Evolutionary conservation across 2,797 vertebrate genomes (phyloP).

Genomic region (Periparus ater): DNA sequence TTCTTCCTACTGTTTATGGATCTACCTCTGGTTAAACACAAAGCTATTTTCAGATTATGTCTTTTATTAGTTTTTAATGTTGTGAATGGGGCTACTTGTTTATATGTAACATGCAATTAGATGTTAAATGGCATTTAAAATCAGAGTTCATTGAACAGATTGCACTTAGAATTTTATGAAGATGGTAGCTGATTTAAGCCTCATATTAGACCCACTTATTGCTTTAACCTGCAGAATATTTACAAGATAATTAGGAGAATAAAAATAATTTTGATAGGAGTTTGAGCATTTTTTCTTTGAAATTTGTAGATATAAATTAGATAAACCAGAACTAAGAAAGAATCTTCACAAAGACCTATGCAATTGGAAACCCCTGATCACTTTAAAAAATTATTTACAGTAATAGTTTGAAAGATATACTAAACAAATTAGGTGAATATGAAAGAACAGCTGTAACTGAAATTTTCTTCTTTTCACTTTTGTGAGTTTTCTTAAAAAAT

Average conservation of each 20-base stretch:
- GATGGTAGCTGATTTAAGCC: not conserved
- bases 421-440: not conserved
- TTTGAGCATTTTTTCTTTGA: not conserved
- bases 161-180: not conserved
- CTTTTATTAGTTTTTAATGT: not conserved
- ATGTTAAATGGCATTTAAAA: not conserved
- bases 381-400: not conserved
- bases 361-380: not conserved
- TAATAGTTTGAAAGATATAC: not conserved
- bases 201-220: not conserved
- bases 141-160: not conserved
- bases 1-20: not conserved
- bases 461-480: not conserved
- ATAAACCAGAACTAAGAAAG: not conserved
- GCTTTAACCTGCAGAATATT: not conserved
- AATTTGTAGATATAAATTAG: not conserved
- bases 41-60: not conserved
- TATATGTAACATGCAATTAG: not conserved
- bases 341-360: not conserved
- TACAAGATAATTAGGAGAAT: not conserved
- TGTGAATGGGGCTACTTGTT: not conserved
- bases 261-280: not conserved
- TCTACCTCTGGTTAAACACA: not conserved
- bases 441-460: not conserved
- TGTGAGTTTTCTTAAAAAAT: not conserved